A percentile compares a stretch with the other conserved stretches of the same genome.
Evolutionary conservation across 2,797 vertebrate species (phyloP).

Genomic region (Galago senegalensis): DNA sequence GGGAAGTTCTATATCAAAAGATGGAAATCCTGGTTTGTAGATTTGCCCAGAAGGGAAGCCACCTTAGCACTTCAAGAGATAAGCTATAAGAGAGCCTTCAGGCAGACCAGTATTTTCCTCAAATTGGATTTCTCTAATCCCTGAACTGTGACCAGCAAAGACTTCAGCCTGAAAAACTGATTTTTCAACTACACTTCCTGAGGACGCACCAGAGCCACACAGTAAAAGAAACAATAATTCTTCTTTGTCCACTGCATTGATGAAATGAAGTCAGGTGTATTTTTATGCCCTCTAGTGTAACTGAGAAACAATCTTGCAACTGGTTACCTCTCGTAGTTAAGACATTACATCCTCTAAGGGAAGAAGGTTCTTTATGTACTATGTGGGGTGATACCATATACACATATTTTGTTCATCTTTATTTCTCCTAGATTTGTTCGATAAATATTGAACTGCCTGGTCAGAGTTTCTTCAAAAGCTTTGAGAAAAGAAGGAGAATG

Average conservation of each 20-base stretch:
- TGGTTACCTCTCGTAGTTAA: constrained; percentile 61
- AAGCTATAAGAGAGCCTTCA: constrained; percentile 59
- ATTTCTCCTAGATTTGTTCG: constrained; percentile 66
- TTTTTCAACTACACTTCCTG: constrained; percentile 78
- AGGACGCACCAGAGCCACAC: constrained; percentile 74
- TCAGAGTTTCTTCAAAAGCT: constrained; percentile 56
- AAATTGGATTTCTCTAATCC: constrained; percentile 84
- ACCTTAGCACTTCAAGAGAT: constrained; percentile 69
- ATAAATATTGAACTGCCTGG: constrained; percentile 69
- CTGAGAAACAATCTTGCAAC: constrained; percentile 56
- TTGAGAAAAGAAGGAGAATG: background rate
- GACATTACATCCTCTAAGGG: constrained; percentile 56
- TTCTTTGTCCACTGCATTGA: constrained; percentile 66
- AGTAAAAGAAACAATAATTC: constrained; percentile 79
- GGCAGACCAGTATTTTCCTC: constrained; percentile 72
- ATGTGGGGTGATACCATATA: background rate
- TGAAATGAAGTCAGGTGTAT: constrained; percentile 66
- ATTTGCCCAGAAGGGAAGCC: constrained; percentile 66
- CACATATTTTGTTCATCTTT: constrained; percentile 67
- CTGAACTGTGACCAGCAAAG: constrained; percentile 81
- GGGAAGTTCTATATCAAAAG: constrained; percentile 21
- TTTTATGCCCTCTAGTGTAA: constrained; percentile 70
- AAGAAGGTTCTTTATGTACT: constrained; percentile 41
- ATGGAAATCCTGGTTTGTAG: constrained; percentile 57
- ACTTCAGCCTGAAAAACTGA: constrained; percentile 78